Evolutionary conservation across 2,797 vertebrate species (phyloP), one percentile per base, ranked within the genome.

Genomic region (Cuculus canorus): DNA sequence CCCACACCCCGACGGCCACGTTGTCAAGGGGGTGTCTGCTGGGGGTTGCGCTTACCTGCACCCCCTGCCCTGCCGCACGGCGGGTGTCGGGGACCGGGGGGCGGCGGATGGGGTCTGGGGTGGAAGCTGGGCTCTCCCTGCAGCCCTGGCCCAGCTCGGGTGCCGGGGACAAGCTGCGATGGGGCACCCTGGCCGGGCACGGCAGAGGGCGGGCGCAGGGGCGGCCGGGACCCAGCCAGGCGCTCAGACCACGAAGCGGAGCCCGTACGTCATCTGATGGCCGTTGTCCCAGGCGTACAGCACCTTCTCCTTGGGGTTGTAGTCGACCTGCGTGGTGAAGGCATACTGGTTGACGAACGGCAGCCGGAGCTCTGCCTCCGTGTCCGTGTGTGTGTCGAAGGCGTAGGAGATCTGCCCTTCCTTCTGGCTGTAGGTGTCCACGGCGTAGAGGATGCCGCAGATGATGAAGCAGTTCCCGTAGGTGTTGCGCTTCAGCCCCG

Each of bases 221-320:
- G 77, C 54, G 82, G 65, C 41, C 43, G 70, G 72, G 86, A 64
- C 54, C 80, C 1, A 9, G 35, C 65, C 6, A 3, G 33, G 78
- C 6, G 10, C 96, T 98, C 98, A 99, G 92, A 98, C 98, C 50
- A 99, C 98, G 7, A 99, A 99, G 97, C 97, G 98, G 39, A 99
- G 97, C 66, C 88, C 96, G 17, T 99, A 99, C 1, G 98, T 99
- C 91, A 99, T 97, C 97, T 99, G 99, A 90, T 99, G 98, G 77
- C 99, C 99, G 17, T 99, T 99, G 98, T 99, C 99, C 99, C 99
- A 99, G 79, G 99, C 99, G 0, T 99, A 99, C 54, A 99, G 97
- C 88, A 99, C 97, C 83, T 98, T 99, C 96, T 99, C 99, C 96
- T 98, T 99, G 72, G 99, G 99, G 96, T 99, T 99, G 97, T 99